Percentiles rank a stretch among this genome's conserved stretches.
phyloP scores from a whole-genome alignment of 2,113 vertebrate species.

The Callopanchax toddi region DNA sequence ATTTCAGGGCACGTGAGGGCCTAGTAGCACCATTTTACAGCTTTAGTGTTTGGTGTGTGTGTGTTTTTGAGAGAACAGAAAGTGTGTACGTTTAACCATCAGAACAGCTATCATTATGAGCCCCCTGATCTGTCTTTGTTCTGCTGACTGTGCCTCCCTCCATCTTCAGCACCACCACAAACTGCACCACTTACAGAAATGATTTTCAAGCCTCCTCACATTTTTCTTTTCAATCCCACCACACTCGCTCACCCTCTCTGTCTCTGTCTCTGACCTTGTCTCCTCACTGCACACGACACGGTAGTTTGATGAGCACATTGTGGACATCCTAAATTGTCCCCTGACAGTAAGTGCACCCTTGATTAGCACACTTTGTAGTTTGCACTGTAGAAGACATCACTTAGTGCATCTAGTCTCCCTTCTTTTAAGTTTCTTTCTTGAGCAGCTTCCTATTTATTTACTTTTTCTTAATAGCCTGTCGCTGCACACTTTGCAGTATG shows the following conservation, averaged over 20 bases:
- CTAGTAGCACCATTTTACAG: neutral
- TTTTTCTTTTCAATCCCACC: slow-evolving; percentile 5
- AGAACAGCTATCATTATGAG: slow-evolving; percentile 38
- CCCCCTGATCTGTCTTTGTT: slow-evolving; percentile 17
- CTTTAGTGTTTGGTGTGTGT: neutral
- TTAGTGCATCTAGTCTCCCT: slow-evolving; percentile 49
- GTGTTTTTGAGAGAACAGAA: neutral
- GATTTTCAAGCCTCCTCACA: slow-evolving; percentile 42
- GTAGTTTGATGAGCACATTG: slow-evolving; percentile 82
- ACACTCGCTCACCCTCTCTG: slow-evolving; percentile 63
- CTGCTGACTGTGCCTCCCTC: slow-evolving; percentile 43
- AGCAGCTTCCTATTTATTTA: slow-evolving; percentile 43
- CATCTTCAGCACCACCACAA: neutral
- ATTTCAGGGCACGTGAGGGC: neutral
- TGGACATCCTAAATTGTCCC: slow-evolving; percentile 85
- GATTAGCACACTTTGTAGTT: slow-evolving; percentile 66
- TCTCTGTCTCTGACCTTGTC: slow-evolving; percentile 68
- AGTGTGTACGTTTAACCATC: slow-evolving; percentile 12
- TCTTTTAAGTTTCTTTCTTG: slow-evolving; percentile 54
- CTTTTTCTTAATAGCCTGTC: neutral
- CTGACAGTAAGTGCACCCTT: slow-evolving; percentile 82
- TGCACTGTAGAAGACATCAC: slow-evolving; percentile 59
- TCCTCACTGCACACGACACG: slow-evolving; percentile 72
- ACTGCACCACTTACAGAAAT: slow-evolving; percentile 44
- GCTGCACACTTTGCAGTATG: slow-evolving; percentile 31